Conservation (phyloP, 2,888 invertebrate genomes). For the Apeira syringaria region DNA sequence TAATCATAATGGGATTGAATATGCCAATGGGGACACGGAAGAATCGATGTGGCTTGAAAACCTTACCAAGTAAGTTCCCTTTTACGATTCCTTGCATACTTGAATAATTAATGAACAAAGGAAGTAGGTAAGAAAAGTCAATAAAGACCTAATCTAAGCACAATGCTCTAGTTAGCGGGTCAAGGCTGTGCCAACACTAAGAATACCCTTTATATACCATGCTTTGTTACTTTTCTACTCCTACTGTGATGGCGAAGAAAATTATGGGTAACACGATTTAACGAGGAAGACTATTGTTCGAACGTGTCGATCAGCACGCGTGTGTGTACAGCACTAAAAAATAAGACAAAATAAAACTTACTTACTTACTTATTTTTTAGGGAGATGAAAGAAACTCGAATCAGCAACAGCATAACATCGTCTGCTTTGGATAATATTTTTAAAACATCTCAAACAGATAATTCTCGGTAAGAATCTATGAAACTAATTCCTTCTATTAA, state of each 20-base stretch:
- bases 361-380: constrained; percentile 50
- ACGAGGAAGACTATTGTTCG: no score
- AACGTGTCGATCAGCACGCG: no score
- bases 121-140: constrained; percentile 38
- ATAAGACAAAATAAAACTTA: no score
- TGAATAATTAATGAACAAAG: constrained; percentile 47
- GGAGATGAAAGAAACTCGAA: constrained; percentile 74
- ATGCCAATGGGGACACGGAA: constrained; percentile 54
- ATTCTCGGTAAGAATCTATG: constrained; percentile 53
- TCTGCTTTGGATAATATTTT: constrained; percentile 39
- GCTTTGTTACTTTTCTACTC: no score
- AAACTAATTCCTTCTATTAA: no score
- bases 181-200: constrained; percentile 46
- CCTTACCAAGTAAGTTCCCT: constrained; percentile 66
- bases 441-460: constrained; percentile 46
- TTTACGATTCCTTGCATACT: constrained; percentile 22
- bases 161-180: constrained; percentile 49
- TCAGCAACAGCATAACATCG: constrained; percentile 45
- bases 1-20: constrained; percentile 60
- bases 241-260: no score
- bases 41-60: constrained; percentile 71
- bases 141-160: constrained; percentile 31
- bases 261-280: no score
- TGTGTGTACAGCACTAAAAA: no score
- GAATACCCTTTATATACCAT: no score